phyloP scores from a whole-genome alignment of 2,888 invertebrate genomes.

The Philereme transversata region DNA sequence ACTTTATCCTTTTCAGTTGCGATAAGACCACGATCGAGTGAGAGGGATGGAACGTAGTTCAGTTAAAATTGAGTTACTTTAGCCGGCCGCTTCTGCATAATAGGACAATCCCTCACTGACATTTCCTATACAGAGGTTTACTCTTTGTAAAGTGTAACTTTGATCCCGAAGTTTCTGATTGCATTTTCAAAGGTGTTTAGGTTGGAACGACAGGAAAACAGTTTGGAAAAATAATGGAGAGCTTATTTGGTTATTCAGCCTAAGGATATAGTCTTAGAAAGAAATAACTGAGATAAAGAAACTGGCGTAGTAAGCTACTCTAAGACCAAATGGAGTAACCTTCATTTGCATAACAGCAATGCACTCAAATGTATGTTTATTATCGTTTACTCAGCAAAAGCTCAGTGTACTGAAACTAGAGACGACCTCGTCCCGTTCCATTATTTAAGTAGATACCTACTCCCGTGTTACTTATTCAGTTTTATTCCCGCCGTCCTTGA shows the following conservation, averaged over 20 bases:
- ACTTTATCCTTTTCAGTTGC: constrained; percentile 35
- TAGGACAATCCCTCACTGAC: constrained; percentile 49
- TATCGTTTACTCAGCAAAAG: constrained; percentile 13
- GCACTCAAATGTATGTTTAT: constrained; percentile 24
- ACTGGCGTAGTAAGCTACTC: background rate
- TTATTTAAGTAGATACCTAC: constrained; percentile 22
- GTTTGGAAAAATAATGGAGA: background rate
- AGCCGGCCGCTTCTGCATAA: constrained; percentile 49
- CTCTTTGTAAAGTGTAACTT: constrained; percentile 22
- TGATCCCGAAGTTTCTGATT: constrained; percentile 23
- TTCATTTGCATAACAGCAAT: constrained; percentile 27
- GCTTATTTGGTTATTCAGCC: too few species aligned
- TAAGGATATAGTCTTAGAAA: too few species aligned
- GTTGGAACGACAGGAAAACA: background rate
- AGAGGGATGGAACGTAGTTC: constrained; percentile 28
- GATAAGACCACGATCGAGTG: constrained; percentile 20
- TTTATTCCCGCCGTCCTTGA: constrained; percentile 28
- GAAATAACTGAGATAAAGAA: background rate
- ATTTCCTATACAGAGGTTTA: constrained; percentile 40
- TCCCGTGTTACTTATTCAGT: constrained; percentile 29
- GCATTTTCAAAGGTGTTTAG: constrained; percentile 13
- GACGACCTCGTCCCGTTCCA: constrained; percentile 26
- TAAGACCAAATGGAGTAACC: constrained; percentile 2
- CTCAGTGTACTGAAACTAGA: constrained; percentile 19
- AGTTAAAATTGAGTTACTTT: constrained; percentile 44